A percentile compares a stretch with the other conserved stretches of the same genome.
These are phyloP conservation scores for Pseudopodoces humilis DNA, from an alignment of 2,113 vertebrate species.

Conservation along the genomic window DNA sequence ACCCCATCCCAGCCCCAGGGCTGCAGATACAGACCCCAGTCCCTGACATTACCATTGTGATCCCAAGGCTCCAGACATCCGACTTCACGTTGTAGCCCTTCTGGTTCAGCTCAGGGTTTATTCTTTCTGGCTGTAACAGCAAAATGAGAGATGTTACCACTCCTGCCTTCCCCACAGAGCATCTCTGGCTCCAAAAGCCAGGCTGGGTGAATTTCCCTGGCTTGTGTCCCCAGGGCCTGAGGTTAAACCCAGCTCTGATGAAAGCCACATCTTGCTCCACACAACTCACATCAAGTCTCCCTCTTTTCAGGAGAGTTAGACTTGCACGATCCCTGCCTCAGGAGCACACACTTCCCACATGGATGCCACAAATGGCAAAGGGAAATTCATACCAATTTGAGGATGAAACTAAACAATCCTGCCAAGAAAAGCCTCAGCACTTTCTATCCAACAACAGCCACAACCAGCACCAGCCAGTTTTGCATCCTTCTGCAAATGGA, in stretches of 20 bases:
- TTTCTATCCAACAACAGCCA: not conserved
- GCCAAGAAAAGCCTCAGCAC: not conserved
- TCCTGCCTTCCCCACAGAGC: not conserved
- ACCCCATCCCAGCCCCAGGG: not conserved
- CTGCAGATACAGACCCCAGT: not conserved
- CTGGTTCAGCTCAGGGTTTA: conserved; percentile 82
- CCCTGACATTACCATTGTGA: conserved; percentile 75
- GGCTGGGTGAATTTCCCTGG: not conserved
- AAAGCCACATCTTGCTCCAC: not conserved
- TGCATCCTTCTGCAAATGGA: not conserved
- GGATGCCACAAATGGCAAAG: not conserved
- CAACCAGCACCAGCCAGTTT: not conserved
- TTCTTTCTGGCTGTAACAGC: conserved; percentile 77
- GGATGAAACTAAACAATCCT: not conserved
- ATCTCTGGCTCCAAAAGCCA: not conserved
- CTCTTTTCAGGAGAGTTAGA: not conserved
- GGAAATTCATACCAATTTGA: not conserved
- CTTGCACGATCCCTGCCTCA: not conserved
- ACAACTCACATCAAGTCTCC: not conserved
- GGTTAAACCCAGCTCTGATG: not conserved
- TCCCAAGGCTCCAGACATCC: conserved; percentile 81
- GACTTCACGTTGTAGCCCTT: conserved; percentile 84
- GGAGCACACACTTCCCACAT: not conserved
- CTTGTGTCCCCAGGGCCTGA: not conserved
- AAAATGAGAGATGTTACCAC: not conserved